Evolutionary conservation across 2,888 invertebrate genomes (phyloP), one percentile per base, ranked within the genome.

Genomic region (Xestia xanthographa): DNA sequence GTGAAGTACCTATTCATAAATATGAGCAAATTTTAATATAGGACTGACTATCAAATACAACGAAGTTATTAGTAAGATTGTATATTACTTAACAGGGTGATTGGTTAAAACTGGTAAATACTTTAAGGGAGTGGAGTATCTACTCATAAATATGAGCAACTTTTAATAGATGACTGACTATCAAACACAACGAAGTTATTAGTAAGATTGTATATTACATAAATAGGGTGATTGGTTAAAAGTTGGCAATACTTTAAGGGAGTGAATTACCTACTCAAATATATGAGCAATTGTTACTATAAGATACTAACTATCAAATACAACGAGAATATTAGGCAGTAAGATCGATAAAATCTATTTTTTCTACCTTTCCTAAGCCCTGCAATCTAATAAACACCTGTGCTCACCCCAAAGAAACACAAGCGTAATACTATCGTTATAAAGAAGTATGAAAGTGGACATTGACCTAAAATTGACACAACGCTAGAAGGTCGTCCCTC

Each of bases 401-500:
- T 60, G 26, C 34, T 20, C 5, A 65, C 38, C 45, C 48, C 11
- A 2, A 12, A 12, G 22, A 20, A 34, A 41, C 1, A 50, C 45
- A 50, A 65, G n/a, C 69, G 60, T 56, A 34, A 82, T 50, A 53
- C 0, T 50, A 20, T 56, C 11, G 34, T 56, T 26, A 48, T 65
- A 34, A 58, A 48, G 0, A 58, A 20, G 26, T 80, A 77, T 69
- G 26, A 62, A 66, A 60, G 56, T 70, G 73, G 26, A 79, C 66
- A 66, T 29, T 79, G 73, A 63, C 84, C 74, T 67, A 45, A 62
- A 63, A 72, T 58, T 66, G 72, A 73, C 72, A 83, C 43, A n/a
- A 29, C 65, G 14, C 6, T 56, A 20, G 56, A 41, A 78, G 60
- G 72, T 48, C 73, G 20, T 50, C 79, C 75, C 63, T 70, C 17